Conservation (phyloP, 1,140 invertebrate genomes). For the Teleogryllus occipitalis region DNA sequence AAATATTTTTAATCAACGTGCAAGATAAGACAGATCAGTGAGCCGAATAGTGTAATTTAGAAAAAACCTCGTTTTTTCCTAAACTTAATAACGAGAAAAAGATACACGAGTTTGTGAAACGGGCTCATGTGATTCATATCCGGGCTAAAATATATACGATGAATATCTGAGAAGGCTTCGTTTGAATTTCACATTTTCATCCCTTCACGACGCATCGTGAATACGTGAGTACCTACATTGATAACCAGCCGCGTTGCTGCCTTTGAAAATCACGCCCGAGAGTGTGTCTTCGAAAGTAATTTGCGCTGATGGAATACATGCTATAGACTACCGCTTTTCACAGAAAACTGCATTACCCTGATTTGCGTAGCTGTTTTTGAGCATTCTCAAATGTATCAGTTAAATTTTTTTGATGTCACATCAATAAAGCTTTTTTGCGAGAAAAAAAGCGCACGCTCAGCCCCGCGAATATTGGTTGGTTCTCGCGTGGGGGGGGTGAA, state of each 20-base stretch:
- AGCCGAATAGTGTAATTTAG: too few species aligned
- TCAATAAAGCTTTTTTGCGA: not conserved
- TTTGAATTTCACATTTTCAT: constrained; percentile 1
- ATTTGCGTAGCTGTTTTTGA: not conserved
- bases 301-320: not conserved
- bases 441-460: not conserved
- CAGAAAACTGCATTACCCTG: not conserved
- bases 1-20: too few species aligned
- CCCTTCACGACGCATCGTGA: not conserved
- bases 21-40: too few species aligned
- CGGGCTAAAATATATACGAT: not conserved
- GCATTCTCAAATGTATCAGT: not conserved
- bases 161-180: not conserved
- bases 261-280: not conserved
- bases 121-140: not conserved
- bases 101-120: not conserved
- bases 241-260: not conserved
- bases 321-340: not conserved
- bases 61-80: too few species aligned
- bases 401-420: not conserved
- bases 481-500: not conserved
- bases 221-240: not conserved
- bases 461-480: not conserved
- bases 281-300: not conserved
- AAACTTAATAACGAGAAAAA: too few species aligned